Evolutionary conservation across 2,113 vertebrate species (phyloP).

Genomic region (Collichthys lucidus): DNA sequence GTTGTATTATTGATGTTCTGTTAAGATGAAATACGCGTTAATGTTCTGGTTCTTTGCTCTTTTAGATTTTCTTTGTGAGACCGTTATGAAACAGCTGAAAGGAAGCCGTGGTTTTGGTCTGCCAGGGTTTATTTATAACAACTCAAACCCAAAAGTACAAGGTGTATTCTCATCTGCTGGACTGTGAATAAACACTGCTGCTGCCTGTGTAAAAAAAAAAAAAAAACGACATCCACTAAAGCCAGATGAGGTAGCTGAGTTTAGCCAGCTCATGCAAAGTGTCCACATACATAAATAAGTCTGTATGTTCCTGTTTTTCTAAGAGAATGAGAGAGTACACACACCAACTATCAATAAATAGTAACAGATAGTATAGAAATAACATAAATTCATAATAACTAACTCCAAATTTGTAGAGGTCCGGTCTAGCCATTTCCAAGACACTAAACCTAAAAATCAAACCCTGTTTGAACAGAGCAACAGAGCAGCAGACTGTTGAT

Average conservation of each 20-base stretch:
- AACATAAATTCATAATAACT: neutral
- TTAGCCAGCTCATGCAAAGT: neutral
- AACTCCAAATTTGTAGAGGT: neutral
- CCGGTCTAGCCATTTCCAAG: neutral
- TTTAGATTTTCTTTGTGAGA: neutral
- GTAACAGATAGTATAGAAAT: no score
- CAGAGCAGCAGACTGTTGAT: no score
- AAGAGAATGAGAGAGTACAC: neutral
- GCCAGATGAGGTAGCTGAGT: neutral
- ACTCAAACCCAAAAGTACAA: slow-evolving; percentile 15
- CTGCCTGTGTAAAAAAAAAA: neutral
- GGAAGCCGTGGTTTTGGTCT: slow-evolving; percentile 31
- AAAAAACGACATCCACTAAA: neutral
- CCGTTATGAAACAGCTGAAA: slow-evolving; percentile 14
- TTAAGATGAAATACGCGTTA: slow-evolving; percentile 10
- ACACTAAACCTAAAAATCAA: neutral
- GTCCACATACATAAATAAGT: neutral
- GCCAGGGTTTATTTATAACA: slow-evolving; percentile 25
- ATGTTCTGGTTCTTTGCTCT: neutral
- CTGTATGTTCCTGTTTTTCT: neutral
- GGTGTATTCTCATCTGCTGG: slow-evolving; percentile 27
- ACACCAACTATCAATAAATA: neutral
- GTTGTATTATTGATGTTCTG: slow-evolving; percentile 7
- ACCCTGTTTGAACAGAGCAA: neutral
- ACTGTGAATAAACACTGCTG: neutral